Conservation (phyloP, 2,797 vertebrate species). For the Crossoptilon crossoptilon region DNA sequence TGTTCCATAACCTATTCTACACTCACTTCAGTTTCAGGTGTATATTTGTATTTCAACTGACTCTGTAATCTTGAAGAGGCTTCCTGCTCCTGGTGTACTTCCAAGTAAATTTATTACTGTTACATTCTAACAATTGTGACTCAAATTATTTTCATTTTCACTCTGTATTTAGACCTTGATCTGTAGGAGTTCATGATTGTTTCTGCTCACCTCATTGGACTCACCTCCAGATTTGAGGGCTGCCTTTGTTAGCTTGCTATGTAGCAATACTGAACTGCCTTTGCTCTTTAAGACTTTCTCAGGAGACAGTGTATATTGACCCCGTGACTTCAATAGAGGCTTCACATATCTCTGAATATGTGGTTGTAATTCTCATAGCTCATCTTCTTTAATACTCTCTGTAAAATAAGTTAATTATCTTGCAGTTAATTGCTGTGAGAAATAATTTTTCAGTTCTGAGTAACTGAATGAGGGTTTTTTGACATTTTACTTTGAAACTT, state of each 20-base stretch:
- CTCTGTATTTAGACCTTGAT: neutral
- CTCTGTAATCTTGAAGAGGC: neutral
- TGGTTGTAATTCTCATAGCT: neutral
- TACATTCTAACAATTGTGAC: neutral
- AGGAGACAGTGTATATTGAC: neutral
- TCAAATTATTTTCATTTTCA: neutral
- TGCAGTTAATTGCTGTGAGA: neutral
- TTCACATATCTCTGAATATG: neutral
- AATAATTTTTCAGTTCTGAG: neutral
- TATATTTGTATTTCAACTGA: neutral
- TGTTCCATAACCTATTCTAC: slow-evolving; percentile 25
- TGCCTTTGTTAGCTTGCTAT: neutral
- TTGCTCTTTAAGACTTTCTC: neutral
- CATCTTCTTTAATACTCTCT: neutral
- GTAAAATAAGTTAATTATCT: no score
- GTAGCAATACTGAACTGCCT: neutral
- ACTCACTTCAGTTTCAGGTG: neutral
- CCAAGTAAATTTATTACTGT: neutral
- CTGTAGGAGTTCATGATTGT: neutral
- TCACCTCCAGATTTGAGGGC: neutral
- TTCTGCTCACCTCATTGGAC: neutral
- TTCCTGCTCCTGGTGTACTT: neutral
- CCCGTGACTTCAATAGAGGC: neutral
- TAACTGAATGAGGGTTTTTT: neutral
- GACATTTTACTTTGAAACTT: neutral